A percentile compares a stretch with the other conserved stretches of the same genome.
Conservation (phyloP, 1,140 invertebrate species). For the Megalonaias nervosa region DNA sequence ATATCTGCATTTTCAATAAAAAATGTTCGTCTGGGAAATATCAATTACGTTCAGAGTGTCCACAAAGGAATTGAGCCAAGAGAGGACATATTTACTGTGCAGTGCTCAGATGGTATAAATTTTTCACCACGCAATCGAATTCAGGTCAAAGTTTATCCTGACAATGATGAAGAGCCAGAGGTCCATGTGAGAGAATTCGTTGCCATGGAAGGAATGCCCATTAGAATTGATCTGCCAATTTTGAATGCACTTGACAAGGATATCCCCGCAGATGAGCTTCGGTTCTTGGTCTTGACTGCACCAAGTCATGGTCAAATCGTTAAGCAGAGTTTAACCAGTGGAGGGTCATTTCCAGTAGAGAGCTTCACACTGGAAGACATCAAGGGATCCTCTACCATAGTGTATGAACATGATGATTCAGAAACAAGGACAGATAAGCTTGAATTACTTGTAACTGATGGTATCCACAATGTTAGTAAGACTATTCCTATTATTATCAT, state of each 20-base stretch:
- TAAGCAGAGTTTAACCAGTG: constrained; percentile 47
- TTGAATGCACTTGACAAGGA: constrained; percentile 71
- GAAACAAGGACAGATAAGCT: constrained; percentile 69
- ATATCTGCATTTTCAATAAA: constrained; percentile 66
- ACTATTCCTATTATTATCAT: constrained; percentile 67
- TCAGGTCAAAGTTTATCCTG: constrained; percentile 67
- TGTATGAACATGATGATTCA: constrained; percentile 71
- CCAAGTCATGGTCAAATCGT: constrained; percentile 70
- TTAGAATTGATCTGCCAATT: constrained; percentile 70
- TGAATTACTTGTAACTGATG: constrained; percentile 68
- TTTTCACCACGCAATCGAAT: constrained; percentile 50
- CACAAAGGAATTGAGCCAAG: constrained; percentile 69
- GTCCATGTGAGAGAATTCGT: constrained; percentile 69
- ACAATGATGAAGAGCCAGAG: constrained; percentile 72
- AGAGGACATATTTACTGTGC: constrained; percentile 65
- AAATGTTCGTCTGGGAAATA: constrained; percentile 60
- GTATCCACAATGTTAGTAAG: constrained; percentile 66
- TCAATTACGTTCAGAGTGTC: constrained; percentile 72
- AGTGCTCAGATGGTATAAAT: constrained; percentile 71
- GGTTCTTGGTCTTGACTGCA: constrained; percentile 62
- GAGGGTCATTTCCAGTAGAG: constrained; percentile 56
- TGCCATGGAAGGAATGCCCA: constrained; percentile 70
- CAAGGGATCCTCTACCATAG: constrained; percentile 64
- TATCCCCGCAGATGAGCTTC: constrained; percentile 65
- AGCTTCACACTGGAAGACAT: constrained; percentile 69